These are phyloP conservation scores for Nothobranchius kuhntae DNA, from an alignment of 2,113 vertebrate genomes.

Conservation along the genomic window DNA sequence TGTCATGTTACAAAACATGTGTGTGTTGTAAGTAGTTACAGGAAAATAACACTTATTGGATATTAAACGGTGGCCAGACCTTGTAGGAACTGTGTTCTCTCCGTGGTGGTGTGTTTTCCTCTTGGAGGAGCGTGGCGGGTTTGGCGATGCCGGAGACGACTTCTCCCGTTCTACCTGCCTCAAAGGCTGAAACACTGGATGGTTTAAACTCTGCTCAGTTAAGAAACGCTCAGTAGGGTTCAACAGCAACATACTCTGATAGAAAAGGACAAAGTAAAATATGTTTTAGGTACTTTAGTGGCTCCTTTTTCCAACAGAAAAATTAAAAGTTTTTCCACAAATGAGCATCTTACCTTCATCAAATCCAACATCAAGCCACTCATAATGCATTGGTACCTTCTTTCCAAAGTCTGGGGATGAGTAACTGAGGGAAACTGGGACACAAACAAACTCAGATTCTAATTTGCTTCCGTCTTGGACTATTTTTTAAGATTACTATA, in stretches of 20 bases:
- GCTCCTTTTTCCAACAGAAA: not conserved
- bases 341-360: conserved; percentile 89
- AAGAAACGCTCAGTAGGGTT: conserved; percentile 94
- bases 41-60: too few relatives aligned
- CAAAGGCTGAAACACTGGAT: conserved; percentile 95
- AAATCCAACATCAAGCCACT: conserved; percentile 94
- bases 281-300: not conserved
- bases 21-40: too few relatives aligned
- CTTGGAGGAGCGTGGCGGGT: conserved; percentile 91
- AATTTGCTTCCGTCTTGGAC: not conserved
- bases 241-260: conserved; percentile 93
- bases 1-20: too few relatives aligned
- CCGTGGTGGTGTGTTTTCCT: conserved; percentile 95
- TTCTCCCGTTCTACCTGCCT: conserved; percentile 88
- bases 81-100: conserved; percentile 94
- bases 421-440: conserved; percentile 95
- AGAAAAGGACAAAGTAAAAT: conserved; percentile 1
- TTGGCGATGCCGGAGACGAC: conserved; percentile 84
- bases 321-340: not conserved
- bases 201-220: conserved; percentile 97
- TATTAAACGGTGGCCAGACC: conserved; percentile 69
- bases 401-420: conserved; percentile 96
- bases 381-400: conserved; percentile 95
- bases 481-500: conserved; percentile 1
- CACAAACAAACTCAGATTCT: conserved; percentile 24